phyloP scores from a whole-genome alignment of 2,888 invertebrate genomes.

The Phyto melanocephala region DNA sequence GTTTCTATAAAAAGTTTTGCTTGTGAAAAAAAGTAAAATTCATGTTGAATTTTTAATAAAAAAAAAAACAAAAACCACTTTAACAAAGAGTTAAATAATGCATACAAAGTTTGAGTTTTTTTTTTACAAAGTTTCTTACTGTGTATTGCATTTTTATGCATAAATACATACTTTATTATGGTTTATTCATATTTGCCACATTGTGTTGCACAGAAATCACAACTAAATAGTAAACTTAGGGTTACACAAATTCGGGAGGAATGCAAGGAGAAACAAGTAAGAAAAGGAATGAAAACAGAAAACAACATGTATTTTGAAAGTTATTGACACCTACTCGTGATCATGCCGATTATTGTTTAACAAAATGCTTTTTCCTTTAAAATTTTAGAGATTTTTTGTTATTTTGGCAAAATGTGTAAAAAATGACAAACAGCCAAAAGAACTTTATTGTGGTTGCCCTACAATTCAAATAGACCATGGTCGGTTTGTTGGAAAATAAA shows the following conservation, averaged over 20 bases:
- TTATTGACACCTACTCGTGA: slow-evolving; percentile 68
- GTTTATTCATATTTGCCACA: slow-evolving; percentile 62
- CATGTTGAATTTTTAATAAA: not conserved
- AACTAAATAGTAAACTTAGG: not conserved
- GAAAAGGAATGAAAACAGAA: not conserved
- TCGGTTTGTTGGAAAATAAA: too few species aligned
- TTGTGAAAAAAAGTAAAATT: not conserved
- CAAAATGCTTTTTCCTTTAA: slow-evolving; percentile 59
- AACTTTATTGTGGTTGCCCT: slow-evolving; percentile 35
- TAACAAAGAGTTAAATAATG: slow-evolving; percentile 61
- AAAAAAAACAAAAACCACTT: not conserved
- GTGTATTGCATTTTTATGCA: slow-evolving; percentile 53
- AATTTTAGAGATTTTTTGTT: not conserved
- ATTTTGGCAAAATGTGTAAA: not conserved
- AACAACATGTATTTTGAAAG: slow-evolving; percentile 65
- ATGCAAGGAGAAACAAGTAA: not conserved
- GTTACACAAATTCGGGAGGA: not conserved
- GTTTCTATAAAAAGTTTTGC: slow-evolving; percentile 44
- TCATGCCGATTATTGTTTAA: slow-evolving; percentile 66
- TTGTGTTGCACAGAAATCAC: slow-evolving; percentile 46
- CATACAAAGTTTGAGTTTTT: slow-evolving; percentile 36
- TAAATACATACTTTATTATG: slow-evolving; percentile 60
- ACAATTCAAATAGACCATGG: too few species aligned
- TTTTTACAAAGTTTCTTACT: not conserved
- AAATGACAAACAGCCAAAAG: slow-evolving; percentile 47